A percentile compares a stretch with the other conserved stretches of the same genome.
Conservation (phyloP, 2,113 vertebrate species). For the Mus pahari region DNA sequence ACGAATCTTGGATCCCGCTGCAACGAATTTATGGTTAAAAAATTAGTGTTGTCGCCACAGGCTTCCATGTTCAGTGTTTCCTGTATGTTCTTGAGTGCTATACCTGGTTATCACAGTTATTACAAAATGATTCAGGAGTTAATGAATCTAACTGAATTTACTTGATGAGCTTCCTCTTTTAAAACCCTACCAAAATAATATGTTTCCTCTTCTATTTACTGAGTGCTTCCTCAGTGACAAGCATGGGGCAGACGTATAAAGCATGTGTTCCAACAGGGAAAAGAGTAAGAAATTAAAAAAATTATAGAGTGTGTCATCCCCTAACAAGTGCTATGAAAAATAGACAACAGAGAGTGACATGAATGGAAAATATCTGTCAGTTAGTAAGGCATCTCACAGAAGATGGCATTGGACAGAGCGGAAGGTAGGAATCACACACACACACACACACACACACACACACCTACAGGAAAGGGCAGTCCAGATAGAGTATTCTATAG, state of each 20-base stretch:
- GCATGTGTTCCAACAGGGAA: not conserved
- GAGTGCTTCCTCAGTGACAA: not conserved
- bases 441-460: not conserved
- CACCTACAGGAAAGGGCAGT: not conserved
- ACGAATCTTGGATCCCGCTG: not conserved
- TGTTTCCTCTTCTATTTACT: not conserved
- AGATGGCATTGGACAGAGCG: not conserved
- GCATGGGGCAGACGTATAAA: not conserved
- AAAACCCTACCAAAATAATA: not conserved
- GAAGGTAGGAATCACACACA: not conserved
- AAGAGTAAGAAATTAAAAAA: not conserved
- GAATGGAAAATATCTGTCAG: not conserved
- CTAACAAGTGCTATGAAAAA: not conserved
- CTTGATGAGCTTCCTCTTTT: slow-evolving; percentile 16
- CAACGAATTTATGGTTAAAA: not conserved
- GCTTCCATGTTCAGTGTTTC: not conserved
- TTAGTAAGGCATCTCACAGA: not conserved
- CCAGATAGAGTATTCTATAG: not conserved
- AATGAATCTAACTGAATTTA: slow-evolving; percentile 1
- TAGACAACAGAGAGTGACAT: not conserved
- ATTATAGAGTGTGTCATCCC: not conserved
- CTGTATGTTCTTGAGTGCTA: not conserved
- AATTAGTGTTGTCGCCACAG: not conserved
- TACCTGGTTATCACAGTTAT: not conserved
- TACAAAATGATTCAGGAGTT: not conserved